Evolutionary conservation across 2,888 invertebrate species (phyloP).

Genomic region (Hydraecia micacea): DNA sequence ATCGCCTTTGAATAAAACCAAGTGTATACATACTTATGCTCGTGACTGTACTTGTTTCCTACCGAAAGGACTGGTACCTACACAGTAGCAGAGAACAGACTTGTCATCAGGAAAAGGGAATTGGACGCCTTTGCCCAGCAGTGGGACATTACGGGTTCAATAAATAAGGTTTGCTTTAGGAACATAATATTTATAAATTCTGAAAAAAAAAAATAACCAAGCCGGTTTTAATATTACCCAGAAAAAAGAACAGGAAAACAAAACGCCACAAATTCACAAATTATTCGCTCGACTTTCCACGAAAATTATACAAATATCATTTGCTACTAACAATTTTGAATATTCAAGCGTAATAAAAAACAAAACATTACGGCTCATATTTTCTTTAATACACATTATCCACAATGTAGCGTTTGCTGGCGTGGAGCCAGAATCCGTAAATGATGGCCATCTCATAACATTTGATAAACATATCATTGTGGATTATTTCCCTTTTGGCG

Average conservation of each 20-base stretch:
- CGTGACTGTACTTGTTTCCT: too few relatives aligned
- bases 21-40: too few relatives aligned
- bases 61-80: not conserved
- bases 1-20: too few relatives aligned
- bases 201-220: not conserved
- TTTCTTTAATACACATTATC: constrained; percentile 24
- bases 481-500: constrained; percentile 26
- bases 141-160: not conserved
- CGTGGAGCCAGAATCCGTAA: constrained; percentile 44
- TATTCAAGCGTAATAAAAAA: constrained; percentile 35
- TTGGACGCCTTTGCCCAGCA: not conserved
- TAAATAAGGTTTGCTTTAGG: not conserved
- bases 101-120: not conserved
- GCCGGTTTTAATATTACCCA: not conserved
- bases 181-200: not conserved
- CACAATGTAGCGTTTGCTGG: constrained; percentile 43
- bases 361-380: constrained; percentile 27
- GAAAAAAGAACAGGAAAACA: not conserved
- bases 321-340: constrained; percentile 9
- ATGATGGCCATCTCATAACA: constrained; percentile 43
- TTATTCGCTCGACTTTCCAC: not conserved
- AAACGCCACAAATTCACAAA: constrained; percentile 1
- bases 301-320: constrained; percentile 6
- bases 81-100: not conserved
- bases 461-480: constrained; percentile 52